Conservation (phyloP, 2,113 vertebrate species). For the Nycticebus coucang region DNA sequence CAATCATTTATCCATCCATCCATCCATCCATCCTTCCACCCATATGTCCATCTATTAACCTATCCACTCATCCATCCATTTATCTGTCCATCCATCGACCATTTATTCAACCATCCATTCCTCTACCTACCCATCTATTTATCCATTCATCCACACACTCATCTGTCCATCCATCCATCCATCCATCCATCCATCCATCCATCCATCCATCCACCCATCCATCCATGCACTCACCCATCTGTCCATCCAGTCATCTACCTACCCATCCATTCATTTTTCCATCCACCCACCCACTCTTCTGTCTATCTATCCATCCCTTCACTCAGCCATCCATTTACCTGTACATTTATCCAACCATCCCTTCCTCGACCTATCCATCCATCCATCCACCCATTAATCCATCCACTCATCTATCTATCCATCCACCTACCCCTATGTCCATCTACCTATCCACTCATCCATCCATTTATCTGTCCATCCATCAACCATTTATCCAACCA, state of each 20-base stretch:
- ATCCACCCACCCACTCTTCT: neutral
- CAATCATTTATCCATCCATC: too few relatives aligned
- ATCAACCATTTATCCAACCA: neutral
- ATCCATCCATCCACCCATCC: neutral
- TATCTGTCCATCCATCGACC: too few relatives aligned
- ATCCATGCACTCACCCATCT: neutral
- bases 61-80: too few relatives aligned
- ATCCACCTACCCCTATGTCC: neutral
- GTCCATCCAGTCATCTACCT: too few relatives aligned
- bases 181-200: neutral
- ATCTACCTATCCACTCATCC: too few relatives aligned
- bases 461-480: too few relatives aligned
- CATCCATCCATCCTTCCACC: neutral
- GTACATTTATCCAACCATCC: neutral
- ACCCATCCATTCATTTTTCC: too few relatives aligned
- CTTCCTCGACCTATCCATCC: too few relatives aligned
- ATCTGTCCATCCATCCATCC: neutral
- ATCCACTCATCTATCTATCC: neutral
- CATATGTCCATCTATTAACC: neutral
- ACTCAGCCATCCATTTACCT: too few relatives aligned
- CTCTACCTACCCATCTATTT: neutral
- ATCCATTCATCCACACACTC: neutral
- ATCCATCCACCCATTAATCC: neutral
- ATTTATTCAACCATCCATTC: neutral
- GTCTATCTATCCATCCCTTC: neutral